These are phyloP conservation scores for Drosophila lutescens DNA, from an alignment of 2,888 invertebrate genomes.

Conservation along the genomic window DNA sequence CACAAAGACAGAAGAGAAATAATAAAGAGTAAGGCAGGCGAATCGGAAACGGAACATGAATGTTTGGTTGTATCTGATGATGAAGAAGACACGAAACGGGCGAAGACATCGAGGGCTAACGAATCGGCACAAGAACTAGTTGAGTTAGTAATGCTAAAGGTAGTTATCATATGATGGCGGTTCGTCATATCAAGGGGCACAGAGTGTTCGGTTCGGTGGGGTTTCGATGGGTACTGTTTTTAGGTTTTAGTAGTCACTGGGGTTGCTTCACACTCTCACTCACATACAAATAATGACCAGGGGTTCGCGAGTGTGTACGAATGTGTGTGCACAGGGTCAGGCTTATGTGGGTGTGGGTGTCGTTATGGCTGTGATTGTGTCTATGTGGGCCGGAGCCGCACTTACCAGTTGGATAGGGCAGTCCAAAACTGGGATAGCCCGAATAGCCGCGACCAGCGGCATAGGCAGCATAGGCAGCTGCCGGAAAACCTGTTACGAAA, in stretches of 20 bases:
- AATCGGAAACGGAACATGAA: conserved; percentile 26
- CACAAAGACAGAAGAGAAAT: conserved; percentile 47
- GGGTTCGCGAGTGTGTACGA: conserved; percentile 12
- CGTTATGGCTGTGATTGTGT: conserved; percentile 19
- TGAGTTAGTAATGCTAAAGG: conserved; percentile 52
- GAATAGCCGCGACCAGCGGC: conserved; percentile 98
- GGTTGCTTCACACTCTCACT: conserved; percentile 52
- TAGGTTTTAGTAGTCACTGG: conserved; percentile 43
- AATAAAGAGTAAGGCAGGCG: conserved; percentile 36
- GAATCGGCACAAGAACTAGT: conserved; percentile 4
- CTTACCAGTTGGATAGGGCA: conserved; percentile 98
- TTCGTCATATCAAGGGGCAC: conserved; percentile 76
- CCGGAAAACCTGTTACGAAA: conserved; percentile 91
- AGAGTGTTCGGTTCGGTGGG: conserved; percentile 28
- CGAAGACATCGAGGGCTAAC: conserved; percentile 17
- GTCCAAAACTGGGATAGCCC: conserved; percentile 98
- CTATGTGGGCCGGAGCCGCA: conserved; percentile 30
- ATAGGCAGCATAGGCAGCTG: conserved; percentile 97
- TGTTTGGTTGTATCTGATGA: conserved; percentile 16
- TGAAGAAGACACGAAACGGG: conserved; percentile 7
- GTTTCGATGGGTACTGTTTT: conserved; percentile 1
- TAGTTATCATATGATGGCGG: conserved; percentile 16
- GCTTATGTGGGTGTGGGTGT: conserved; percentile 30
- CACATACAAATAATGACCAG: conserved; percentile 41
- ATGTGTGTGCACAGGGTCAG: conserved; percentile 16